Base-by-base conservation (phyloP, 2,888 invertebrate genomes). In the Melieria picta region DNA sequence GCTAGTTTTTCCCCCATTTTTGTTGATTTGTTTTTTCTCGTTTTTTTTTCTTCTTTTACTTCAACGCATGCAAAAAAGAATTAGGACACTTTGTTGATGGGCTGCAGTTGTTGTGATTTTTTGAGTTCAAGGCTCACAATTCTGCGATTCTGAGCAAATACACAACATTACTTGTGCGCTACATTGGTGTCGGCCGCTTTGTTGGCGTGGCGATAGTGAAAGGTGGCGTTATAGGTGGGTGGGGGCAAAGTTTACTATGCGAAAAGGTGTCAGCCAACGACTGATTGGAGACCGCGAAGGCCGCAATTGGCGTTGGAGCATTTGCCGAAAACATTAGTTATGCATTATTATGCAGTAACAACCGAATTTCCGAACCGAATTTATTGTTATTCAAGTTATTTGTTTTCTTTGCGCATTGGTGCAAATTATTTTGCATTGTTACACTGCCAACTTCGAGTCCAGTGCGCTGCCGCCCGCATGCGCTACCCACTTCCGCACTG, bases 21-120 rank as follows among this genome's bases (percentile, higher is more conserved):
- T 30, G 30, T 30, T 30, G 30, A 30, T 2, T 30, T 30, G 30
- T 30, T 30, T 30, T 30, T 30, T 30, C 30, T 30, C 30, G 30
- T 30, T 30, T 30, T 30, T 30, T 30, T 30, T 30, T 16, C 16
- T 3, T 30, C 30, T 3, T 30, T 30, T 30, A 45, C 42, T 48
- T 60, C 30, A 10, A 10, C 11, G 7, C 47, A 46, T 13, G 42
- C 50, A 47, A 63, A 45, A 43, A 55, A 65, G 55, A 66, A 58
- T 66, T 66, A 66, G 66, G 66, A 58, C 66, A 57, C 66, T 58
- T 58, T 50, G 45, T 45, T 60, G 48, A n/a, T 10, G 42, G 42
- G n/a, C 47, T 57, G 57, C 58, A 66, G 58, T 66, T 58, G 58
- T 66, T 66, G 58, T 58, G 66, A 66, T 11, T 65, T 65, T 66